Conservation (phyloP, 2,113 vertebrate species). For the Limanda limanda region DNA sequence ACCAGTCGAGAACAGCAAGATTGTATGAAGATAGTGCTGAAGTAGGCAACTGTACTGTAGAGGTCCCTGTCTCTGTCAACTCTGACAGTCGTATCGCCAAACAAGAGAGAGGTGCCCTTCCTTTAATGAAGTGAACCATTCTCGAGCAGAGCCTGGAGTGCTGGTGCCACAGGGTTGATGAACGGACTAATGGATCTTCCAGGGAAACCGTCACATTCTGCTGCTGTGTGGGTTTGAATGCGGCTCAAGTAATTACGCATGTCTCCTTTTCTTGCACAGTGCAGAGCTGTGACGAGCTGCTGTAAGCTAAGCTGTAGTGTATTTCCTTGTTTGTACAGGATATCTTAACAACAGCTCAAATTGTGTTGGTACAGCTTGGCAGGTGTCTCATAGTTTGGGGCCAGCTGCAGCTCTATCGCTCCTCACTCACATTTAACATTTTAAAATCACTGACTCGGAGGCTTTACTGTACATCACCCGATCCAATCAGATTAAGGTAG, state of each 20-base stretch:
- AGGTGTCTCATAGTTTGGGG: conserved; percentile 22
- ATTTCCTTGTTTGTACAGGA: conserved; percentile 38
- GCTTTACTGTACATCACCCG: conserved; percentile 1
- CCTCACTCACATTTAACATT: conserved; percentile 24
- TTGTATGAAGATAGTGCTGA: conserved; percentile 61
- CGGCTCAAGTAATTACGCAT: conserved; percentile 47
- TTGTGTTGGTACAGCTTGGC: conserved; percentile 26
- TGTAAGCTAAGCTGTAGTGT: conserved; percentile 32
- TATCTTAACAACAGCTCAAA: conserved; percentile 43
- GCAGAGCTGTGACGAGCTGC: conserved; percentile 41
- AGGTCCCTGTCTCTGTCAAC: conserved; percentile 59
- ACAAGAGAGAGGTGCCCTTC: conserved; percentile 52
- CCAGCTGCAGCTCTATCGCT: conserved; percentile 28
- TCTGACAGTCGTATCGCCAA: conserved; percentile 52
- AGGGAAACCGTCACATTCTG: conserved; percentile 40
- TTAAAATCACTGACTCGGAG: conserved; percentile 13
- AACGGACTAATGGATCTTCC: conserved; percentile 50
- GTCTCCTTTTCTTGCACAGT: conserved; percentile 41
- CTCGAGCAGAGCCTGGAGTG: conserved; percentile 30
- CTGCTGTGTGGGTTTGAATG: conserved; percentile 53
- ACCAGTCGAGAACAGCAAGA: conserved; percentile 57
- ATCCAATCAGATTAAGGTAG: conserved; percentile 5
- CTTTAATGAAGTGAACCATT: conserved; percentile 67
- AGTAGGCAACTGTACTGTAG: conserved; percentile 40
- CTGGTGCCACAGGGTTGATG: conserved; percentile 37